phyloP scores from a whole-genome alignment of 1,140 invertebrate genomes.

The Hyposmocoma kahamanoa region DNA sequence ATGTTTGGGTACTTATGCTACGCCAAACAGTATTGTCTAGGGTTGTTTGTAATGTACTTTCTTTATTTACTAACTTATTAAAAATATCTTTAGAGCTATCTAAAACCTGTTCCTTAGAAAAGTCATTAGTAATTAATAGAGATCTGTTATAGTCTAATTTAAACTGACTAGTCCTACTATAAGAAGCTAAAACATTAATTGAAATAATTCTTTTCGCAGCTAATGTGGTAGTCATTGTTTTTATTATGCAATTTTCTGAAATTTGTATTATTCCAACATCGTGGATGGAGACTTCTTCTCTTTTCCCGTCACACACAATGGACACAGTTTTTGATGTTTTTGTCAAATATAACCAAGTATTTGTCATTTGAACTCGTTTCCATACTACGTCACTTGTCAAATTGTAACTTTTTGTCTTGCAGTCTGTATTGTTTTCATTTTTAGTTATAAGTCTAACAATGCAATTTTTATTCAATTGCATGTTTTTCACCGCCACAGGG shows the following conservation, averaged over 20 bases:
- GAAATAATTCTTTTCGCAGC: slow-evolving; percentile 7
- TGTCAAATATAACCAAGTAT: slow-evolving; percentile 8
- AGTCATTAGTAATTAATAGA: background rate
- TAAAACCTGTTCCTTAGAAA: slow-evolving; percentile 4
- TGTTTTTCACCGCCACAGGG: slow-evolving; percentile 12
- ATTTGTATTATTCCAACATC: slow-evolving; percentile 5
- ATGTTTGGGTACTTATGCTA: slow-evolving; percentile 4
- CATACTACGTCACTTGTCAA: slow-evolving; percentile 6
- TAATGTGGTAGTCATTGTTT: background rate
- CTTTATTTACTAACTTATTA: background rate
- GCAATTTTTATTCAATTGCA: slow-evolving; percentile 13
- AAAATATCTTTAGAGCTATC: slow-evolving; percentile 5
- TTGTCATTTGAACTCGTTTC: slow-evolving; percentile 10
- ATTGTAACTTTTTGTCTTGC: background rate
- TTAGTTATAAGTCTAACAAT: slow-evolving; percentile 9
- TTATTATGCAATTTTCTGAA: slow-evolving; percentile 9
- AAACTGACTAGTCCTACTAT: background rate
- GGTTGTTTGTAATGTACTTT: slow-evolving; percentile 1
- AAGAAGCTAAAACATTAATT: slow-evolving; percentile 6
- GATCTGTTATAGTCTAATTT: background rate
- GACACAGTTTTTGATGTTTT: slow-evolving; percentile 4
- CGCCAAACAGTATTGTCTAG: slow-evolving; percentile 6
- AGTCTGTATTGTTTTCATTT: slow-evolving; percentile 6
- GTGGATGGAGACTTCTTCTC: slow-evolving; percentile 6
- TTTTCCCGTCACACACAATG: slow-evolving; percentile 7